A percentile compares a stretch with the other conserved stretches of the same genome.
phyloP scores from a whole-genome alignment of 2,888 invertebrate species.

The Xestia sexstrigata region DNA sequence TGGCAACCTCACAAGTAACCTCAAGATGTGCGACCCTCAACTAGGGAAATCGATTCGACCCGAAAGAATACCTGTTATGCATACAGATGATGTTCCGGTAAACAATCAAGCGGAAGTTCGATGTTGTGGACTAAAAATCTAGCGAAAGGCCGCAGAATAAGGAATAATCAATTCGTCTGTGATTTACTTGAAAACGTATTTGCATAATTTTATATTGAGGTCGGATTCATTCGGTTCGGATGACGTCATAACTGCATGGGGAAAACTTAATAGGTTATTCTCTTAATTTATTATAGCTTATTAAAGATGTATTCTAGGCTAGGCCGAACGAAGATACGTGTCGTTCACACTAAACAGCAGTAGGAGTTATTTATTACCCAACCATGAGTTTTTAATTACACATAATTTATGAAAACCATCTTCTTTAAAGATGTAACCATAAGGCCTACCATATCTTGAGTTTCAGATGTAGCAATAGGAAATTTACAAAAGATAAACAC shows the following conservation, averaged over 20 bases:
- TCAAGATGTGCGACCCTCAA: slow-evolving; percentile 62
- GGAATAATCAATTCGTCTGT: slow-evolving; percentile 51
- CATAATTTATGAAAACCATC: slow-evolving; percentile 41
- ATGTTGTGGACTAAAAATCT: slow-evolving; percentile 47
- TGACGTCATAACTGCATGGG: slow-evolving; percentile 13
- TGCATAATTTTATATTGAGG: slow-evolving; percentile 46
- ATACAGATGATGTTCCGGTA: slow-evolving; percentile 65
- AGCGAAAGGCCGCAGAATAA: slow-evolving; percentile 57
- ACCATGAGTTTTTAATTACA: slow-evolving; percentile 22
- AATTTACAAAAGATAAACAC: slow-evolving; percentile 42
- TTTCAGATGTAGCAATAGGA: slow-evolving; percentile 39
- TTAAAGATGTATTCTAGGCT: not conserved
- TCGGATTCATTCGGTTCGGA: slow-evolving; percentile 7
- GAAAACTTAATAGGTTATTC: slow-evolving; percentile 8
- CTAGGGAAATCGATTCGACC: slow-evolving; percentile 65
- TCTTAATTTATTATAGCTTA: not conserved
- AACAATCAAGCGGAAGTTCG: slow-evolving; percentile 61
- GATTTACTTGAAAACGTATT: slow-evolving; percentile 56
- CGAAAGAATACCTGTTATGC: slow-evolving; percentile 64
- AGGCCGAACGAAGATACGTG: not conserved
- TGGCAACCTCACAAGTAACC: slow-evolving; percentile 59
- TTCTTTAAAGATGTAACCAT: slow-evolving; percentile 28
- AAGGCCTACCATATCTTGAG: slow-evolving; percentile 23
- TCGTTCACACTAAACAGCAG: not conserved
- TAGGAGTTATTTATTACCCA: slow-evolving; percentile 13